Evolutionary conservation across 2,888 invertebrate genomes (phyloP).

Genomic region (Malacosoma neustria): DNA sequence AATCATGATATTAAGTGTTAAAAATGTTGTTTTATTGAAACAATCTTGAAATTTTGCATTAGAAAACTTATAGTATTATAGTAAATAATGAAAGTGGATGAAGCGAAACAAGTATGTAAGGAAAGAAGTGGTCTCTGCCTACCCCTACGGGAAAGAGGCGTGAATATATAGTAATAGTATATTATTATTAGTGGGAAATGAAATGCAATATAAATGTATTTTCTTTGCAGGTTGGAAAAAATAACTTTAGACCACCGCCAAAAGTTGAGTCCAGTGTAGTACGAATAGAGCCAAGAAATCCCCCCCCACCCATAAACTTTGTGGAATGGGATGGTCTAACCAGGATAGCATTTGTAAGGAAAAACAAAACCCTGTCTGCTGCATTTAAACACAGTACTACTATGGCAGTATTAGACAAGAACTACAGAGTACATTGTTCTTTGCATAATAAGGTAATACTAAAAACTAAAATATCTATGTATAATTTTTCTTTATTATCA

Average conservation of each 20-base stretch:
- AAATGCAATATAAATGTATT: too few relatives aligned
- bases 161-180: too few relatives aligned
- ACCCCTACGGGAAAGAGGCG: too few relatives aligned
- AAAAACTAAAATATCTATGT: background rate
- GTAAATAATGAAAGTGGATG: too few relatives aligned
- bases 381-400: constrained; percentile 92
- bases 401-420: constrained; percentile 89
- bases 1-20: too few relatives aligned
- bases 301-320: constrained; percentile 96
- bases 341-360: constrained; percentile 94
- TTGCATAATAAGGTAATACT: constrained; percentile 84
- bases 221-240: constrained; percentile 98
- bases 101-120: too few relatives aligned
- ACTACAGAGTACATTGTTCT: constrained; percentile 92
- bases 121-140: too few relatives aligned
- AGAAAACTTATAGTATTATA: too few relatives aligned
- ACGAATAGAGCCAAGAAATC: constrained; percentile 96
- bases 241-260: constrained; percentile 98
- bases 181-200: too few relatives aligned
- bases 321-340: constrained; percentile 99
- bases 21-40: too few relatives aligned
- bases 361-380: constrained; percentile 96
- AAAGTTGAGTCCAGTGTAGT: constrained; percentile 99
- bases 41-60: too few relatives aligned
- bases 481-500: background rate